These are phyloP conservation scores for Philaenus spumarius DNA, from an alignment of 1,140 invertebrate genomes.

Conservation along the genomic window DNA sequence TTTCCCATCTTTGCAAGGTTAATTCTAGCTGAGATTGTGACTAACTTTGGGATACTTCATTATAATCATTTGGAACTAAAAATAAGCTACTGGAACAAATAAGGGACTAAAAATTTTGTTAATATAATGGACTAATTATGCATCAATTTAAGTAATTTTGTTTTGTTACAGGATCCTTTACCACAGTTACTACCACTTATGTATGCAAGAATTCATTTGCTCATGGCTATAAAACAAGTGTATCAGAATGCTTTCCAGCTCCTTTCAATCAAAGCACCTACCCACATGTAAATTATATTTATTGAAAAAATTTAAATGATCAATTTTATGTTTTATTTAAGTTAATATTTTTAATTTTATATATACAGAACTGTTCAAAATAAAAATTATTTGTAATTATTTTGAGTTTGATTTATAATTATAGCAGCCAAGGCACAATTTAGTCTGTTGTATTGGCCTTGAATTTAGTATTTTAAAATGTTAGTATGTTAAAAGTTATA, in stretches of 20 bases:
- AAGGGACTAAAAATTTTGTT: conserved; percentile 12
- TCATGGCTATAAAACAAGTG: conserved; percentile 53
- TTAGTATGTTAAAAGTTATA: too few relatives aligned
- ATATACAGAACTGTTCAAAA: too few relatives aligned
- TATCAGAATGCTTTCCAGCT: conserved; percentile 52
- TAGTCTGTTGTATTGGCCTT: too few relatives aligned
- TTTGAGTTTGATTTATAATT: too few relatives aligned
- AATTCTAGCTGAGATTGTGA: background rate
- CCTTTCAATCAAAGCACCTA: conserved; percentile 54
- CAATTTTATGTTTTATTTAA: too few relatives aligned
- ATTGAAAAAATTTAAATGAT: background rate
- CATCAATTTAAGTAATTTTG: conserved; percentile 21
- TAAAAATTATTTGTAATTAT: too few relatives aligned
- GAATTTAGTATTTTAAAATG: too few relatives aligned
- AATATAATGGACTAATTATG: conserved; percentile 12
- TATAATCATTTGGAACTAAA: background rate
- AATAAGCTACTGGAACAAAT: background rate
- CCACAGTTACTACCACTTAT: conserved; percentile 53
- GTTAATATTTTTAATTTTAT: too few relatives aligned
- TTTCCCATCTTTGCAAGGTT: background rate
- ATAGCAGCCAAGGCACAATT: too few relatives aligned
- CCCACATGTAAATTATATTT: conserved; percentile 48
- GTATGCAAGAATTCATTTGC: conserved; percentile 56
- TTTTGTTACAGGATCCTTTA: conserved; percentile 48
- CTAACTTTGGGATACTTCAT: background rate